Evolutionary conservation across 2,113 vertebrate genomes (phyloP), one percentile per base, ranked within the genome.

Genomic region (Rhagologus leucostigma): DNA sequence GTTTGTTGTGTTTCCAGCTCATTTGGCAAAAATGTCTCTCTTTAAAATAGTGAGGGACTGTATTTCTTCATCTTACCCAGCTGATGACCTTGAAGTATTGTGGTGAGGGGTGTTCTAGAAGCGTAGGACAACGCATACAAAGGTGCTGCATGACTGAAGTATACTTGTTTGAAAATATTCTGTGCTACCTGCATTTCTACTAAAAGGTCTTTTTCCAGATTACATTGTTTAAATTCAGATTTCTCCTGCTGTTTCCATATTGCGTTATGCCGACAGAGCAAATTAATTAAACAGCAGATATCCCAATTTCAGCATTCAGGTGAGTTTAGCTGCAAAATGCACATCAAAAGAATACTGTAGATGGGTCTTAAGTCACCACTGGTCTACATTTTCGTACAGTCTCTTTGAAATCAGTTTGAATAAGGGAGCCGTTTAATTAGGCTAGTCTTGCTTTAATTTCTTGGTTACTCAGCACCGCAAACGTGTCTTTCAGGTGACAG

Each of bases 311-410:
- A 86, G 26, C 47, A 29, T 59, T 44, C 41, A 76, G 63, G 59
- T 88, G 69, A 73, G 41, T 55, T 80, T 74, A 88, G 68, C 68
- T 87, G 50, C 79, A 92, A 70, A 95, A 86, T 42, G 46, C 44
- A 42, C 71, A 67, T 67, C 69, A 84, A 67, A 87, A 60, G n/a
- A 70, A 70, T 74, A 27, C 5, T 1, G 3, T 32, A 47, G 79
- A 29, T 81, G 75, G 47, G 56, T 74, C 67, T 85, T 68, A 77
- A 89, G 60, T 71, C 89, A 71, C 77, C 57, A 78, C n/a, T 77
- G 57, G n/a, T 84, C n/a, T 94, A 33, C 42, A 46, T 84, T 86
- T 85, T 74, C 17, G 16, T 65, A 83, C 56, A 80, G 9, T 56
- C 59, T 73, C 39, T 59, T 87, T 26, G 46, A 93, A 96, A 67